Conservation (phyloP, 1,140 invertebrate genomes). For the fruit fly (Drosophila melanogaster) region DNA sequence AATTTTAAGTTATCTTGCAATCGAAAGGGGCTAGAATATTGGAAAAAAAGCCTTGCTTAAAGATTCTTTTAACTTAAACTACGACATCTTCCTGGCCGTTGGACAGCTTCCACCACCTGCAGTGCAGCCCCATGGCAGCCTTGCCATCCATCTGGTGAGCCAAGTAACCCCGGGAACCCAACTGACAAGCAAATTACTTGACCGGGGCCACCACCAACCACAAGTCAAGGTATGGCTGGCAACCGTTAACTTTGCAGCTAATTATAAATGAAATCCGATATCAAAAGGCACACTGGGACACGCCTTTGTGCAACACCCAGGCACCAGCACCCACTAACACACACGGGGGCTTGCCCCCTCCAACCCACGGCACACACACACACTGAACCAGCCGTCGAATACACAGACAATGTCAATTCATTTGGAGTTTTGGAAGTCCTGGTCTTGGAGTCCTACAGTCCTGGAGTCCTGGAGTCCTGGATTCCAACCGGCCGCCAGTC, state of each 20-base stretch:
- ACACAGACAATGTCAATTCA: slow-evolving; percentile 64
- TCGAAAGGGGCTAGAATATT: no score
- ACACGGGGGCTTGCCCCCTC: slow-evolving; percentile 5
- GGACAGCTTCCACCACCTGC: slow-evolving; percentile 1
- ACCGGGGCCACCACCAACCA: slow-evolving; percentile 65
- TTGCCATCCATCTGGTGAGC: neutral
- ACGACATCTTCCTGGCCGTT: neutral
- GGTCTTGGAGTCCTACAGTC: neutral
- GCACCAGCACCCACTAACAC: neutral
- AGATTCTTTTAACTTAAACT: neutral
- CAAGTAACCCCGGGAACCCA: slow-evolving; percentile 11
- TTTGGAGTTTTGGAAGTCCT: slow-evolving; percentile 46
- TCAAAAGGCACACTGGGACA: slow-evolving; percentile 69
- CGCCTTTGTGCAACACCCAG: slow-evolving; percentile 64
- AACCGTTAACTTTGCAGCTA: slow-evolving; percentile 78
- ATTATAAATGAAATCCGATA: slow-evolving; percentile 82
- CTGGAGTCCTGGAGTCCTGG: slow-evolving; percentile 14
- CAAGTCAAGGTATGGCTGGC: slow-evolving; percentile 72
- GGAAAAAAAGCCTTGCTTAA: neutral
- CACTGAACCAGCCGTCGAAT: slow-evolving; percentile 5
- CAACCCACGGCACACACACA: neutral
- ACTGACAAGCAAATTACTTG: slow-evolving; percentile 70
- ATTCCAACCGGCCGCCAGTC: slow-evolving; percentile 37
- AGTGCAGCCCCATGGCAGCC: neutral
- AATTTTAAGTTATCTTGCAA: no score